Conservation (phyloP, 2,113 vertebrate species). For the Reinhardtius hippoglossoides region DNA sequence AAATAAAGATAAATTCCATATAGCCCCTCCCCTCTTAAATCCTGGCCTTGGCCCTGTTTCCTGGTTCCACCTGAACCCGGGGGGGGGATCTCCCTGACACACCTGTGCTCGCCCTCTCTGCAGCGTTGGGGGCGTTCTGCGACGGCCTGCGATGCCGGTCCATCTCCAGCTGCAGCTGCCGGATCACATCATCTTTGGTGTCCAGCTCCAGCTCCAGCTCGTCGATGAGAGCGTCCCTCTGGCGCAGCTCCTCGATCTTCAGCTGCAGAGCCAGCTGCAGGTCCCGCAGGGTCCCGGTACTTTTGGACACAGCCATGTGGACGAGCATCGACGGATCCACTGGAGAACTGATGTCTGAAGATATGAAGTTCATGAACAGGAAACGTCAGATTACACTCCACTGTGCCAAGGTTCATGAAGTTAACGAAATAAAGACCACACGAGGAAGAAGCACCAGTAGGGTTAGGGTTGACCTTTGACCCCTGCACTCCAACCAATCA, state of each 20-base stretch:
- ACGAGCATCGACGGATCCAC: neutral
- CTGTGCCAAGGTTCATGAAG: too few species aligned
- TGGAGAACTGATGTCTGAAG: neutral
- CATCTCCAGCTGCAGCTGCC: constrained; percentile 78
- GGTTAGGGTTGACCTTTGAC: too few species aligned
- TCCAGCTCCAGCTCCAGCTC: constrained; percentile 84
- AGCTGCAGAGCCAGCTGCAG: constrained; percentile 81
- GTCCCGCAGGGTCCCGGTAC: constrained; percentile 76
- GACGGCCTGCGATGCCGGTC: constrained; percentile 64
- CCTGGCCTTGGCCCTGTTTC: too few species aligned
- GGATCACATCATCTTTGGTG: constrained; percentile 81
- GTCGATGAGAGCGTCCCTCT: constrained; percentile 81
- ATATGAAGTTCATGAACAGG: too few species aligned
- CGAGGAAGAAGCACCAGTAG: too few species aligned
- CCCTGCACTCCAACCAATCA: too few species aligned
- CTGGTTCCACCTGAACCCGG: too few species aligned
- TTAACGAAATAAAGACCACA: too few species aligned
- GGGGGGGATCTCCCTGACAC: neutral
- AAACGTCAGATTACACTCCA: too few species aligned
- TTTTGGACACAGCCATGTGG: constrained; percentile 19
- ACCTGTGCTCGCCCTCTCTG: constrained; percentile 41
- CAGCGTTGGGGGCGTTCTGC: neutral
- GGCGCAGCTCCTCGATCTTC: constrained; percentile 83
- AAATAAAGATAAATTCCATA: too few species aligned
- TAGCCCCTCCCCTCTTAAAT: too few species aligned